These are phyloP conservation scores for Plebejus argus DNA, from an alignment of 2,888 invertebrate genomes.

Conservation along the genomic window DNA sequence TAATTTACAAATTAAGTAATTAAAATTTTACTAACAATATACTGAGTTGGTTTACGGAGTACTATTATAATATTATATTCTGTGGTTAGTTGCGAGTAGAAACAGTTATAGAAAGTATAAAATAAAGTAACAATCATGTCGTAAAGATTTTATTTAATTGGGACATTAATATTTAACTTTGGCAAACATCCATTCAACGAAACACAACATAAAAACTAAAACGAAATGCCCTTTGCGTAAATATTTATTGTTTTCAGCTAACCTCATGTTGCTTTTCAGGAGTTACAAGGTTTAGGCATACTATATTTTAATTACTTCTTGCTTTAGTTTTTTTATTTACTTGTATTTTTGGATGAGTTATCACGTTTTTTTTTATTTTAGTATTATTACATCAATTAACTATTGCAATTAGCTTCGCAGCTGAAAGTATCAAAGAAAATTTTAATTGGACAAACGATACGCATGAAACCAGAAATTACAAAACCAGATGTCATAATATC, in stretches of 20 bases:
- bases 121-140: neutral
- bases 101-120: neutral
- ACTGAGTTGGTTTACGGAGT: too few relatives aligned
- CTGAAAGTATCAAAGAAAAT: neutral
- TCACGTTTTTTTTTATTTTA: neutral
- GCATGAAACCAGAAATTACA: neutral
- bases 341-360: neutral
- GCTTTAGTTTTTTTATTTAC: neutral
- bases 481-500: conserved; percentile 23
- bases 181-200: neutral
- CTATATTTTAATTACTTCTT: neutral
- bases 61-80: too few relatives aligned
- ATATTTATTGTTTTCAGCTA: neutral
- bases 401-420: neutral
- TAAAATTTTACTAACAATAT: too few relatives aligned
- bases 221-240: neutral
- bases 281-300: neutral
- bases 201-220: neutral
- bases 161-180: neutral
- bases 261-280: neutral
- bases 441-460: neutral
- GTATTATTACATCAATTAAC: too few relatives aligned
- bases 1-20: too few relatives aligned
- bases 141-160: conserved; percentile 21
- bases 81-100: too few relatives aligned